phyloP scores from a whole-genome alignment of 1,140 invertebrate genomes.

The Zaprionus capensis region DNA sequence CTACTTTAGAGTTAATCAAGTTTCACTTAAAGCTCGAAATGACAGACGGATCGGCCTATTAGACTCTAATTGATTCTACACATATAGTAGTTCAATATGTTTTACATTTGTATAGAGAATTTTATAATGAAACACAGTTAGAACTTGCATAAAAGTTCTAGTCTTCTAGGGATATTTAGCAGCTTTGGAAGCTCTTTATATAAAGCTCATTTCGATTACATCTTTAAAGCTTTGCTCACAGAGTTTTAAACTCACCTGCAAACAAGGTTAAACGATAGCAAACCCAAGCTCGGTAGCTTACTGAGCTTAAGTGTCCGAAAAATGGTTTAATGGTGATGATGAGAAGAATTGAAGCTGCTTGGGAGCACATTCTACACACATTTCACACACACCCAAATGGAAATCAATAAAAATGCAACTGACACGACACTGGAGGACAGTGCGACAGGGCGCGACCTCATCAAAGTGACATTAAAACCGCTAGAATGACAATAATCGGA shows the following conservation, averaged over 20 bases:
- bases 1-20: not conserved
- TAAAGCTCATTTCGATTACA: not conserved
- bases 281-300: constrained; percentile 29
- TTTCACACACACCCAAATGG: constrained; percentile 35
- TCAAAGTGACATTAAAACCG: constrained; percentile 65
- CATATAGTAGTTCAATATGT: not conserved
- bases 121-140: no score
- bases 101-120: not conserved
- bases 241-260: not conserved
- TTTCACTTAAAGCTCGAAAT: not conserved
- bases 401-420: constrained; percentile 62
- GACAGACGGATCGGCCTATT: not conserved
- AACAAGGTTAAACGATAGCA: constrained; percentile 30
- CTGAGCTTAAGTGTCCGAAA: constrained; percentile 15
- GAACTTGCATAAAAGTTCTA: not conserved
- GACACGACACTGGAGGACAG: constrained; percentile 2
- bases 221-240: not conserved
- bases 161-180: not conserved
- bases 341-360: constrained; percentile 38
- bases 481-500: constrained; percentile 48
- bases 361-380: constrained; percentile 48
- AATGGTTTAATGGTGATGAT: constrained; percentile 34
- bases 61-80: not conserved
- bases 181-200: not conserved
- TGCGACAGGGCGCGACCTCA: constrained; percentile 45